Conservation (phyloP, 2,113 vertebrate genomes). For the Pygathrix nemaeus region DNA sequence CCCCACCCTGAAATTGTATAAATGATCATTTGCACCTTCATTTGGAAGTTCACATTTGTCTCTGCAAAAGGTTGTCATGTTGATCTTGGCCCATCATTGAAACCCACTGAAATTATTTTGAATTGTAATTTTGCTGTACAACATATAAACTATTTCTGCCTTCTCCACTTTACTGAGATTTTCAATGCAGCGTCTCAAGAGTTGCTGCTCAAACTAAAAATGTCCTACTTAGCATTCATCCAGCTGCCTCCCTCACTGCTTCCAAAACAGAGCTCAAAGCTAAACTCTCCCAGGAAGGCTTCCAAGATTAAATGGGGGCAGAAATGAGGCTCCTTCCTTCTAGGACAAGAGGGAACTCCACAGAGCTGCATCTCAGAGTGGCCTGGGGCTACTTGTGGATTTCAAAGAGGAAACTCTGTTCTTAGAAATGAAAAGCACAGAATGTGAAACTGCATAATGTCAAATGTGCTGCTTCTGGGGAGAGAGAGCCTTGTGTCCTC, state of each 20-base stretch:
- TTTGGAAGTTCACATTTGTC: slow-evolving; percentile 32
- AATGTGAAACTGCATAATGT: not conserved
- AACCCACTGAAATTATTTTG: not conserved
- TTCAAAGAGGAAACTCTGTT: slow-evolving; percentile 63
- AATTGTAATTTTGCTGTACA: slow-evolving; percentile 32
- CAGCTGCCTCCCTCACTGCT: slow-evolving; percentile 60
- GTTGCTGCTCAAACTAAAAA: slow-evolving; percentile 70
- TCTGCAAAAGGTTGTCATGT: not conserved
- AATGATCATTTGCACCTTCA: not conserved
- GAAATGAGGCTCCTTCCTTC: slow-evolving; percentile 59
- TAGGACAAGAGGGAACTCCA: slow-evolving; percentile 48
- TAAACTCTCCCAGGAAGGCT: slow-evolving; percentile 76
- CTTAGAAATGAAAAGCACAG: slow-evolving; percentile 42
- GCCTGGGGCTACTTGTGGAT: slow-evolving; percentile 51
- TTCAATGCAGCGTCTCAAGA: slow-evolving; percentile 63
- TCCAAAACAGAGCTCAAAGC: slow-evolving; percentile 72
- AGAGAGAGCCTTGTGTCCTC: not conserved
- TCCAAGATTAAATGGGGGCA: slow-evolving; percentile 73
- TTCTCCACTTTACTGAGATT: not conserved
- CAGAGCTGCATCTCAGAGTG: slow-evolving; percentile 15
- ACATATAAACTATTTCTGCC: slow-evolving; percentile 56
- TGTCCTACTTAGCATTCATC: slow-evolving; percentile 73
- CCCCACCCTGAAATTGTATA: not conserved
- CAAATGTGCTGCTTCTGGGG: not conserved
- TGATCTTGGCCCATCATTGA: not conserved